Evolutionary conservation across 2,888 invertebrate species (phyloP).

Genomic region (Volucella inflata): DNA sequence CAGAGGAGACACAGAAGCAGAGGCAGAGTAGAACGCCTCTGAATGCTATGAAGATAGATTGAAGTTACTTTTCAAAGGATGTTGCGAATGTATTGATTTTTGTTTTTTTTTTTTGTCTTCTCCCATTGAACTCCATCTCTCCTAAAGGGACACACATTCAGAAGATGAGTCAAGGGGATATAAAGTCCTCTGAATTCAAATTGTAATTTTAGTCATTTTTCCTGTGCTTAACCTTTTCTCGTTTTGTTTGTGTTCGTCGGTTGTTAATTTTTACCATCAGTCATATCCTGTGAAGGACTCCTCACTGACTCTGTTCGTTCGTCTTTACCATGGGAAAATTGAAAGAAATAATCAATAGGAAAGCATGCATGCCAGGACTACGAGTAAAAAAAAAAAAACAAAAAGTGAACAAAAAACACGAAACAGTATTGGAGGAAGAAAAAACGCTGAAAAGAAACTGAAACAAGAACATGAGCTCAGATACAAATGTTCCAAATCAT

Average conservation of each 20-base stretch:
- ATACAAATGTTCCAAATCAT: slow-evolving; percentile 47
- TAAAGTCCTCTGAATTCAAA: slow-evolving; percentile 18
- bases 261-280: slow-evolving; percentile 33
- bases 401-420: slow-evolving; percentile 31
- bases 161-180: slow-evolving; percentile 17
- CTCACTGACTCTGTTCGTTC: background rate
- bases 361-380: slow-evolving; percentile 11
- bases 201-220: slow-evolving; percentile 45
- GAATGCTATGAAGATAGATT: slow-evolving; percentile 40
- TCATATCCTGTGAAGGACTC: slow-evolving; percentile 2
- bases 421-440: background rate
- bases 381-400: background rate
- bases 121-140: too few relatives aligned
- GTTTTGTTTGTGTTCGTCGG: slow-evolving; percentile 17
- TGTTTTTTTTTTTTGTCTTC: background rate
- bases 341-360: slow-evolving; percentile 25
- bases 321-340: background rate
- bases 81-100: slow-evolving; percentile 47
- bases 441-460: background rate
- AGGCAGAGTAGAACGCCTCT: slow-evolving; percentile 14
- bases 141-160: slow-evolving; percentile 13
- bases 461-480: slow-evolving; percentile 37
- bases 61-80: slow-evolving; percentile 44
- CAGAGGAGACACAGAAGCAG: too few relatives aligned
- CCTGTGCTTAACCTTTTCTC: slow-evolving; percentile 15